phyloP scores from a whole-genome alignment of 2,113 vertebrate genomes.

The Aix galericulata region DNA sequence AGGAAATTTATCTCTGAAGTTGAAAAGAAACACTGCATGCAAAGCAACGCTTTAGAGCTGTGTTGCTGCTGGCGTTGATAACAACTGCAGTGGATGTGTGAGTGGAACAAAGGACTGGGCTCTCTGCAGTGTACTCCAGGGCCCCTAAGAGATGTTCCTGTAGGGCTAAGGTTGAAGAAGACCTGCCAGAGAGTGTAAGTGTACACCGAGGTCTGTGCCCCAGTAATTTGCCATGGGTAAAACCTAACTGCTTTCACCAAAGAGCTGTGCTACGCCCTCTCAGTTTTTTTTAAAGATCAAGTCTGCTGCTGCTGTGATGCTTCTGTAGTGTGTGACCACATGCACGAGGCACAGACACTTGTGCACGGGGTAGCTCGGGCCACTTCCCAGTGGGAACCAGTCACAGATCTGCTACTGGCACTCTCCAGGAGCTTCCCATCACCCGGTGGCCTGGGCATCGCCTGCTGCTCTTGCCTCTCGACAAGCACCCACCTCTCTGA shows the following conservation, averaged over 20 bases:
- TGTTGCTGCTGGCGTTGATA: background rate
- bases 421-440: background rate
- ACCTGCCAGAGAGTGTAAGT: background rate
- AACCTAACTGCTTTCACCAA: background rate
- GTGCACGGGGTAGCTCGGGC: background rate
- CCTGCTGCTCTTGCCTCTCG: background rate
- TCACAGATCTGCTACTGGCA: background rate
- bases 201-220: background rate
- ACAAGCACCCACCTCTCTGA: background rate
- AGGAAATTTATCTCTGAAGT: background rate
- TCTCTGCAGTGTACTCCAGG: background rate
- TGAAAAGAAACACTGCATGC: background rate
- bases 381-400: background rate
- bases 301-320: no score
- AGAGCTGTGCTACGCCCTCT: background rate
- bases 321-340: background rate
- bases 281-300: background rate
- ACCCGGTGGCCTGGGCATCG: background rate
- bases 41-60: background rate
- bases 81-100: rapidly evolving
- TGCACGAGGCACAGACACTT: background rate
- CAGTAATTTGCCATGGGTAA: background rate
- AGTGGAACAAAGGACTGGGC: rapidly evolving
- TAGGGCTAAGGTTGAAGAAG: background rate
- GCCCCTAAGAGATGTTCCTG: background rate